A percentile compares a stretch with the other conserved stretches of the same genome.
Evolutionary conservation across 2,113 vertebrate species (phyloP).

Genomic region (Riparia riparia): DNA sequence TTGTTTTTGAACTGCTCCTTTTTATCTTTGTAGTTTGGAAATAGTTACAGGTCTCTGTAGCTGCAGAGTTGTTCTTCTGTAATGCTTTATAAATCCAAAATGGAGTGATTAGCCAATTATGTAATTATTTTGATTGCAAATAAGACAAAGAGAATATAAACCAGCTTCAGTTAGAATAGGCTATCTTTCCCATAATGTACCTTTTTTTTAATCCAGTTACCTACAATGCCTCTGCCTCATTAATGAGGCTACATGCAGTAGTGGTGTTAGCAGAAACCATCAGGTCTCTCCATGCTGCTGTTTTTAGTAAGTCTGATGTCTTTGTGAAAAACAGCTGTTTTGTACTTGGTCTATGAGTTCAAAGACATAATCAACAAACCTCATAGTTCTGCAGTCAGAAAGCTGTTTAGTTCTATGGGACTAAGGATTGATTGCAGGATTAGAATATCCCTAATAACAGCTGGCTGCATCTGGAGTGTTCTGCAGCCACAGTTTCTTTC

Average conservation of each 20-base stretch:
- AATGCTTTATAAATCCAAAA: background rate
- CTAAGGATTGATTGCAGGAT: slow-evolving; percentile 13
- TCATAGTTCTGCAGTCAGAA: slow-evolving; percentile 48
- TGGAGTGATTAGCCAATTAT: slow-evolving; percentile 7
- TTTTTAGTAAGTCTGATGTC: slow-evolving; percentile 66
- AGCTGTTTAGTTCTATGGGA: slow-evolving; percentile 50
- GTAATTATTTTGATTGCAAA: slow-evolving; percentile 58
- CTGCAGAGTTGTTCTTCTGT: background rate
- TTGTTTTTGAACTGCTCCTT: background rate
- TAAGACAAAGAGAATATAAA: slow-evolving; percentile 6
- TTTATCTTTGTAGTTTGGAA: background rate
- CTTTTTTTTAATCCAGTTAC: background rate
- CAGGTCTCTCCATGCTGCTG: slow-evolving; percentile 54
- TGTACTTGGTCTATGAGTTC: slow-evolving; percentile 73
- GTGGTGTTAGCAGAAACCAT: slow-evolving; percentile 41
- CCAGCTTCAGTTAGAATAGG: background rate
- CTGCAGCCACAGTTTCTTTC: slow-evolving; percentile 41
- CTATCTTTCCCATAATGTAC: background rate
- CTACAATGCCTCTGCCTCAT: background rate
- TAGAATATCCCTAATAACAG: slow-evolving; percentile 72
- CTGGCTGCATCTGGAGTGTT: slow-evolving; percentile 78
- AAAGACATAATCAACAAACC: slow-evolving; percentile 71
- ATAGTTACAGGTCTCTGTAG: background rate
- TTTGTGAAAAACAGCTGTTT: slow-evolving; percentile 74
- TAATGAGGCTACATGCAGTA: slow-evolving; percentile 31